A percentile compares a stretch with the other conserved stretches of the same genome.
Evolutionary conservation across 2,888 invertebrate species (phyloP).

Genomic region (Lasioglossum oenotherae): DNA sequence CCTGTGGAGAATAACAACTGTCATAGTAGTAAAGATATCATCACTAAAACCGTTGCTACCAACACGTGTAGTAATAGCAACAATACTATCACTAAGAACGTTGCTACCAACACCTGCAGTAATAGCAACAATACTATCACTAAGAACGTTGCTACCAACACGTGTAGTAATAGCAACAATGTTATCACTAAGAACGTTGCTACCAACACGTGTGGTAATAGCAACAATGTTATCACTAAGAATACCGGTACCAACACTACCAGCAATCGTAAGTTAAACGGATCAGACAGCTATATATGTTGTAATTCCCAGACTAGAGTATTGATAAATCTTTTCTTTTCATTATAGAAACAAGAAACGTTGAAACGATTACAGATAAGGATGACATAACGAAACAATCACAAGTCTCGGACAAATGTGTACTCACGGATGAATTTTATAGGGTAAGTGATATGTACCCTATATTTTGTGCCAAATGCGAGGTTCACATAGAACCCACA

Average conservation of each 20-base stretch:
- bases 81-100: not conserved
- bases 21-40: slow-evolving; percentile 1
- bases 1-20: not conserved
- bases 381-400: slow-evolving; percentile 31
- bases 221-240: not conserved
- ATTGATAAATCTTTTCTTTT: not conserved
- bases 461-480: slow-evolving; percentile 75
- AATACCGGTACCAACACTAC: not conserved
- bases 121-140: not conserved
- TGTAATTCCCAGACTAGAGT: not conserved
- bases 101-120: not conserved
- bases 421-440: slow-evolving; percentile 71
- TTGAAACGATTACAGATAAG: slow-evolving; percentile 44
- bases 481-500: slow-evolving; percentile 56
- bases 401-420: slow-evolving; percentile 48
- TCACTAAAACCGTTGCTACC: not conserved
- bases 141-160: not conserved
- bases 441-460: slow-evolving; percentile 68
- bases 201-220: not conserved
- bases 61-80: not conserved
- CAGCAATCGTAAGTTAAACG: not conserved
- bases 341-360: slow-evolving; percentile 30
- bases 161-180: not conserved
- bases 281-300: no score
- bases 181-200: not conserved